A percentile compares a stretch with the other conserved stretches of the same genome.
Evolutionary conservation across 1,140 invertebrate species (phyloP).

Genomic region (Laupala kohalensis): DNA sequence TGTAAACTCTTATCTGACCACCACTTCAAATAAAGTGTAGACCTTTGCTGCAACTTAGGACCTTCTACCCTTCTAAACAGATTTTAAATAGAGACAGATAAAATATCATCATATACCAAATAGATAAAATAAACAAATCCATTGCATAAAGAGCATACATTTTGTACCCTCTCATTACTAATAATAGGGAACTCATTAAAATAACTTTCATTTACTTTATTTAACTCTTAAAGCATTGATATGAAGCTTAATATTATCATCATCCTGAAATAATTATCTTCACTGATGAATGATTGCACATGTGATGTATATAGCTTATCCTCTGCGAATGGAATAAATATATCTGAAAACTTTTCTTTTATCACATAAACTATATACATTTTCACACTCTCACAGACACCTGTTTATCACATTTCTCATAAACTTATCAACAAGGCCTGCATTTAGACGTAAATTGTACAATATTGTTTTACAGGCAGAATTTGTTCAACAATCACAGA

Average conservation of each 20-base stretch:
- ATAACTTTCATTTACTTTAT: background rate
- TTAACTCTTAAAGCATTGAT: background rate
- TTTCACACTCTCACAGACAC: background rate
- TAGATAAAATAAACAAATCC: background rate
- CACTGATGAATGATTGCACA: background rate
- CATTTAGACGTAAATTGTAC: background rate
- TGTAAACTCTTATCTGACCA: background rate
- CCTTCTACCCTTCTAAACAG: background rate
- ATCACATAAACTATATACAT: background rate
- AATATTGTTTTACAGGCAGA: background rate
- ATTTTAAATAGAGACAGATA: background rate
- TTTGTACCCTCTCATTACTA: background rate
- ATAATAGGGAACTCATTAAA: background rate
- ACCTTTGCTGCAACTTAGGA: background rate
- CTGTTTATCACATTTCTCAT: background rate
- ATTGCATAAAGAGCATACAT: background rate
- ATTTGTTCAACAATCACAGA: background rate
- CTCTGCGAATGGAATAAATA: background rate
- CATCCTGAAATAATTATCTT: background rate
- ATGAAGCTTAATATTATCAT: background rate
- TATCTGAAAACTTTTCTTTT: background rate
- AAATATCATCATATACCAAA: background rate
- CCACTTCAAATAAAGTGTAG: too few relatives aligned
- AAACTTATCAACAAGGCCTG: background rate
- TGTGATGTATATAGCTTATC: background rate